phyloP scores from a whole-genome alignment of 2,113 vertebrate species.

The Hydrolagus affinis region DNA sequence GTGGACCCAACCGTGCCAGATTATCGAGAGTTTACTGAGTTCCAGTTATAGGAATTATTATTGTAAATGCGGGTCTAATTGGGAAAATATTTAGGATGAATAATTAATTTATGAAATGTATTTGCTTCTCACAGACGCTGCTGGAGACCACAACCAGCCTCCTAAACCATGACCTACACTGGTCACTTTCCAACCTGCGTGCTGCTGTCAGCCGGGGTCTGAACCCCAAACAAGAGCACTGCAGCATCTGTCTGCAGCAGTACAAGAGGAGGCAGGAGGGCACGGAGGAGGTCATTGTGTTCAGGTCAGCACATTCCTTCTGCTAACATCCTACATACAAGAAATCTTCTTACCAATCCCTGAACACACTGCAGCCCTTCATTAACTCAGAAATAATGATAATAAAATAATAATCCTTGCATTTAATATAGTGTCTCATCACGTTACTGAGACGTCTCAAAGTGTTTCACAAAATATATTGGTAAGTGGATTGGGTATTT shows the following conservation, averaged over 20 bases:
- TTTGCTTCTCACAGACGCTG: constrained; percentile 63
- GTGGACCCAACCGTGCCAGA: too few species aligned
- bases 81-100: background rate
- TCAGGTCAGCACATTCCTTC: constrained; percentile 62
- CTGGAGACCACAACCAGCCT: constrained; percentile 89
- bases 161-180: constrained; percentile 90
- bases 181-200: constrained; percentile 88
- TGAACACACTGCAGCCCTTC: background rate
- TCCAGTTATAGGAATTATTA: background rate
- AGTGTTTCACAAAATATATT: too few species aligned
- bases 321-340: background rate
- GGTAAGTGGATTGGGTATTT: too few species aligned
- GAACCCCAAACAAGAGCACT: constrained; percentile 85
- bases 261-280: constrained; percentile 82
- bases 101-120: background rate
- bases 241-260: constrained; percentile 87
- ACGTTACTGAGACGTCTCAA: too few species aligned
- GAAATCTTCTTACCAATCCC: background rate
- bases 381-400: too few species aligned
- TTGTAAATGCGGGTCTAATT: background rate
- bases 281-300: constrained; percentile 83
- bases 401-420: too few species aligned
- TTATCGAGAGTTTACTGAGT: background rate
- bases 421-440: too few species aligned
- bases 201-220: constrained; percentile 78